Base-by-base conservation (phyloP, 2,888 invertebrate genomes). In the Mellilla xanthometata region DNA sequence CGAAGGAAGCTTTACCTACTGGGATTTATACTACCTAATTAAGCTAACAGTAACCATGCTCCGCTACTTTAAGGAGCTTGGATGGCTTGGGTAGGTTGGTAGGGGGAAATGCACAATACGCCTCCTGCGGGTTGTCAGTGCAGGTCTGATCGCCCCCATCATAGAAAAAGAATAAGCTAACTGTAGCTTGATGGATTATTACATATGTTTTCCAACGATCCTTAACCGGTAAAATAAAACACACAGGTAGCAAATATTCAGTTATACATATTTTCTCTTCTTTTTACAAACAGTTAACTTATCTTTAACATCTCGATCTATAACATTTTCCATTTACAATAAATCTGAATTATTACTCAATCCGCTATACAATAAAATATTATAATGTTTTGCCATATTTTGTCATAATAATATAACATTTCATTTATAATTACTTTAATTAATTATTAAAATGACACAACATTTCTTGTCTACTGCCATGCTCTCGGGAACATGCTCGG, bases 271-370 rank as follows among this genome's bases (percentile, higher is more conserved):
- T 84, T 87, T 81, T 81, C 81, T 85, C 78, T 82, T 81, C 81
- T 81, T 86, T 89, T 88, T 87, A 88, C 88, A 88, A 89, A 89
- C 88, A 88, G 78, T 87, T 86, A 86, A 86, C 88, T 86, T 88
- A 88, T 75, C 77, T 72, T 81, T 85, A 86, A 86, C 84, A 81
- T 83, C 76, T 86, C 79, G 74, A 65, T 85, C 76, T 81, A 83
- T 87, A 89, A 88, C 88, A 87, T 81, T 79, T 75, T 82, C 69
- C 77, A 82, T 85, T 87, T 87, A 86, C 82, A 87, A 84, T 86
- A 80, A 73, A 81, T 84, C 72, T 81, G 83, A 80, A 80, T 80
- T 82, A 81, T 80, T 83, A 81, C 76, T 87, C 85, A 77, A 81
- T 86, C 83, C 79, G 81, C 84, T 88, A 81, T 86, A 85, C 84